phyloP scores from a whole-genome alignment of 2,888 invertebrate species.

The Himalopsyche kuldschensis region DNA sequence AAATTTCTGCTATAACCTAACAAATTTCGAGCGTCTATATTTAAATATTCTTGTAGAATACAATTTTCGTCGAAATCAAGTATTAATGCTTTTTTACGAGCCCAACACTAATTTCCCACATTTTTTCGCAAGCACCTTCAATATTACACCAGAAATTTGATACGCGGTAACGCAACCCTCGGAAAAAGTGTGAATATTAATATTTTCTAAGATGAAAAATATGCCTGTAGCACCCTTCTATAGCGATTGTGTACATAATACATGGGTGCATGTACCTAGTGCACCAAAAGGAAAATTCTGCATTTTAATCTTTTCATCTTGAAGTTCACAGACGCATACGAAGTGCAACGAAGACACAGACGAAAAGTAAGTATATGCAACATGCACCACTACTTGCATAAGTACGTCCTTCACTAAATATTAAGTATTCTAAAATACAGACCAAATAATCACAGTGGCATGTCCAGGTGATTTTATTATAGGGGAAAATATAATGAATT shows the following conservation, averaged over 20 bases:
- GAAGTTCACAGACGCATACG: not conserved
- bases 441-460: not conserved
- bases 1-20: too few relatives aligned
- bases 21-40: too few relatives aligned
- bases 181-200: not conserved
- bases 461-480: too few relatives aligned
- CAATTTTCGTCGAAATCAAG: too few relatives aligned
- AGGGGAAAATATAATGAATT: too few relatives aligned
- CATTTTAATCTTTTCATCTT: not conserved
- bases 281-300: not conserved
- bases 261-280: not conserved
- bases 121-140: too few relatives aligned
- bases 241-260: not conserved
- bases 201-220: not conserved
- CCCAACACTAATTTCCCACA: too few relatives aligned
- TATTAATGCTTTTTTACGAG: too few relatives aligned
- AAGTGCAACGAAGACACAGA: not conserved
- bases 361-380: not conserved
- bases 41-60: too few relatives aligned
- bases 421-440: not conserved
- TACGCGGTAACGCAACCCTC: not conserved
- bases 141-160: too few relatives aligned
- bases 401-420: not conserved
- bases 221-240: not conserved
- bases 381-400: not conserved